These are phyloP conservation scores for Chromis chromis DNA, from an alignment of 2,797 vertebrate species.

Conservation along the genomic window DNA sequence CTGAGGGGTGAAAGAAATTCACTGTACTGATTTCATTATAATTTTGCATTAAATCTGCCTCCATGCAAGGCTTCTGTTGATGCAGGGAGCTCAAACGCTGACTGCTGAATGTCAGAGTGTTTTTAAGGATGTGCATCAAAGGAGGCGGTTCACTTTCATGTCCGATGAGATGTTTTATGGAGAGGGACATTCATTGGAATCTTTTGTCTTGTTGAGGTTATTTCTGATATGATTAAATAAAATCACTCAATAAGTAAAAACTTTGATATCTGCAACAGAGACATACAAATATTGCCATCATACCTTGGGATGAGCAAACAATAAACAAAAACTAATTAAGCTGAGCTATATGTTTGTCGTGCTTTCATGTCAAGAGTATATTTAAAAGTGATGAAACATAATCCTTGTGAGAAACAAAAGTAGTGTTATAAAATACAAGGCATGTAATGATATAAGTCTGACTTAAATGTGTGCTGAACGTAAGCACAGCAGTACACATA, in stretches of 20 bases:
- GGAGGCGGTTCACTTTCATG: conserved; percentile 47
- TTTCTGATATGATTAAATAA: conserved; percentile 44
- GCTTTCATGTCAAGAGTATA: conserved; percentile 5
- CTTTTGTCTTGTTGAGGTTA: conserved; percentile 29
- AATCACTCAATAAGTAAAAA: conserved; percentile 30
- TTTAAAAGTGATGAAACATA: conserved; percentile 13
- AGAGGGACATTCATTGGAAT: conserved; percentile 17
- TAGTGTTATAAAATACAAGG: background rate
- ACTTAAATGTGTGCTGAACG: conserved; percentile 28
- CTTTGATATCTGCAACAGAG: conserved; percentile 18
- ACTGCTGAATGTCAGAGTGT: conserved; percentile 37
- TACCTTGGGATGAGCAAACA: background rate
- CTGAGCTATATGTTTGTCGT: background rate
- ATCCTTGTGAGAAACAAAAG: conserved; percentile 1
- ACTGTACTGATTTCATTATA: conserved; percentile 60
- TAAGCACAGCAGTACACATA: background rate
- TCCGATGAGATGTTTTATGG: conserved; percentile 35
- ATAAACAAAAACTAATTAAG: conserved; percentile 16
- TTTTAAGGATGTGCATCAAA: conserved; percentile 59
- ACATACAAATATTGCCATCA: conserved; percentile 12
- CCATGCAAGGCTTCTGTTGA: conserved; percentile 32
- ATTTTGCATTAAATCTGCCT: conserved; percentile 45
- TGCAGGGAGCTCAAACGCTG: conserved; percentile 38
- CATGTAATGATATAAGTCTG: background rate
- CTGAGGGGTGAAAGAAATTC: conserved; percentile 24